These are phyloP conservation scores for Glomeris maerens DNA, from an alignment of 1,140 invertebrate species.

Conservation along the genomic window DNA sequence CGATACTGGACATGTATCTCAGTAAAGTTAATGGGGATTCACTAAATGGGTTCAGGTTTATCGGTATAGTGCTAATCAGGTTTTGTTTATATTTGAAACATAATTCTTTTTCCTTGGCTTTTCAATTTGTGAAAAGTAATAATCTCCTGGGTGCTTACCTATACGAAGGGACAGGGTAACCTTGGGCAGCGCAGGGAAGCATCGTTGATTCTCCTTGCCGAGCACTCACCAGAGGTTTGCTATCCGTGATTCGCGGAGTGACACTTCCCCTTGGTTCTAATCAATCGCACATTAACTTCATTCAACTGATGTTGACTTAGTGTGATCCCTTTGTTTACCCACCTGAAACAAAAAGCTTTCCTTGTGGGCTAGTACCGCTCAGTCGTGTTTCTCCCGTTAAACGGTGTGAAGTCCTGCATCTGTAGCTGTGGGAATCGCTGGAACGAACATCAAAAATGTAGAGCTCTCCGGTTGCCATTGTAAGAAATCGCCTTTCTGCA, in stretches of 20 bases:
- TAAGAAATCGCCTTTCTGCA: constrained; percentile 65
- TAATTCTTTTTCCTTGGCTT: too few relatives aligned
- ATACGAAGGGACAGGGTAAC: constrained; percentile 57
- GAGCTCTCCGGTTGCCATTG: constrained; percentile 68
- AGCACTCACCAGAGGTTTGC: constrained; percentile 45
- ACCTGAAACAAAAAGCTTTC: constrained; percentile 89
- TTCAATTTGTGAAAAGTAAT: too few relatives aligned
- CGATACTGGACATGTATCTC: too few relatives aligned
- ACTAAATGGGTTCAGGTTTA: too few relatives aligned
- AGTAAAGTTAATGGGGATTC: too few relatives aligned
- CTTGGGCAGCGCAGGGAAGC: constrained; percentile 57
- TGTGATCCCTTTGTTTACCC: constrained; percentile 32
- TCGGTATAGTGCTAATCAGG: too few relatives aligned
- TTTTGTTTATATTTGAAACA: too few relatives aligned
- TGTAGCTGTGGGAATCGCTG: constrained; percentile 62
- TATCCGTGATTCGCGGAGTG: constrained; percentile 50
- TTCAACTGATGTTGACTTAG: neutral
- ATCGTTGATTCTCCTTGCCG: constrained; percentile 51
- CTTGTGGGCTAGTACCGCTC: constrained; percentile 65
- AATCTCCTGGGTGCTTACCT: too few relatives aligned
- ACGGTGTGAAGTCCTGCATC: constrained; percentile 84
- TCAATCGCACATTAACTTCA: neutral
- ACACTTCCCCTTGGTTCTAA: constrained; percentile 54
- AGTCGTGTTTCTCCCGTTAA: constrained; percentile 82
- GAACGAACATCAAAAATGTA: constrained; percentile 57